These are phyloP conservation scores for Lucifuga dentata DNA, from an alignment of 2,113 vertebrate genomes.

Conservation along the genomic window DNA sequence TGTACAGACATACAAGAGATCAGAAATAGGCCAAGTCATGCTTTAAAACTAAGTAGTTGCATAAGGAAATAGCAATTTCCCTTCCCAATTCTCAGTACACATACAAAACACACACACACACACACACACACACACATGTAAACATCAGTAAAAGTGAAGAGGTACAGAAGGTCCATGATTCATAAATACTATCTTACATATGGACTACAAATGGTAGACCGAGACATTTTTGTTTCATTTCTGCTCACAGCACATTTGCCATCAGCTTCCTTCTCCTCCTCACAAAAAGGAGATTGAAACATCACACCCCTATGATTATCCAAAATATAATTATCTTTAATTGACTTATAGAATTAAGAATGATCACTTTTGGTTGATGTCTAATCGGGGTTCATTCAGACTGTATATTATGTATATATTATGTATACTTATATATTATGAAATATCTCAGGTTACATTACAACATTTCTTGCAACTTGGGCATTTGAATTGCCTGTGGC, in stretches of 20 bases:
- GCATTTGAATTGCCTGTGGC: constrained; percentile 17
- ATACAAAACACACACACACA: constrained; percentile 8
- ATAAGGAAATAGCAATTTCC: constrained; percentile 6
- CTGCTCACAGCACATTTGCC: constrained; percentile 53
- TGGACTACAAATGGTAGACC: constrained; percentile 48
- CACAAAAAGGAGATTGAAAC: constrained; percentile 70
- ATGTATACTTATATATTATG: no score
- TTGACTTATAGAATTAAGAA: constrained; percentile 24
- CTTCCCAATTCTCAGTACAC: constrained; percentile 2
- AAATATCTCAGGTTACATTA: constrained; percentile 27
- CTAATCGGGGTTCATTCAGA: constrained; percentile 45
- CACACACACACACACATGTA: constrained; percentile 9
- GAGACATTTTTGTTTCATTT: constrained; percentile 79
- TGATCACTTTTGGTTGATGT: constrained; percentile 25
- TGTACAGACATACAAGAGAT: constrained; percentile 8
- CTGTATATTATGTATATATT: no score
- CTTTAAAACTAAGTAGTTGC: constrained; percentile 4
- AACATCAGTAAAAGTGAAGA: no score
- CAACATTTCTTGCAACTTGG: constrained; percentile 21
- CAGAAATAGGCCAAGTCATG: constrained; percentile 18
- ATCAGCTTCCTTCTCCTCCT: constrained; percentile 37
- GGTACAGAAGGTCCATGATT: constrained; percentile 33
- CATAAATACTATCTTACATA: constrained; percentile 40
- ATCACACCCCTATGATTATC: constrained; percentile 52
- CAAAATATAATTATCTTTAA: constrained; percentile 55